Evolutionary conservation across 2,113 vertebrate genomes (phyloP).

Genomic region (Dicentrarchus labrax): DNA sequence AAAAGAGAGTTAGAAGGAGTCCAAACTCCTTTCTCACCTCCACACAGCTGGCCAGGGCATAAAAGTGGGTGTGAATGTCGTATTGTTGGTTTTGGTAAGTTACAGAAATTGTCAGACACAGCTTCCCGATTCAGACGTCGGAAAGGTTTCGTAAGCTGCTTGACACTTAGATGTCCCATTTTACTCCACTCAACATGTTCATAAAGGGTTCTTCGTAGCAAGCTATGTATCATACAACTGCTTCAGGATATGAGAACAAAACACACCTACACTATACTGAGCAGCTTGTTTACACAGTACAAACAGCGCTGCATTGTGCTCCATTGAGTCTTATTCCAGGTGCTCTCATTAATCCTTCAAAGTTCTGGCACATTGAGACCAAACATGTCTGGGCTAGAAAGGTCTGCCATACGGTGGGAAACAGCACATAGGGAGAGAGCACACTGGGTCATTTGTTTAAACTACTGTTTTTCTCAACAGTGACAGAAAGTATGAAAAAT

Average conservation of each 20-base stretch:
- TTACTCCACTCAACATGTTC: background rate
- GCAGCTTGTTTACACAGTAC: conserved; percentile 50
- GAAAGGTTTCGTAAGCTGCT: background rate
- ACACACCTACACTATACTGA: conserved; percentile 6
- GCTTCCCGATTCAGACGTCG: background rate
- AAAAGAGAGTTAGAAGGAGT: background rate
- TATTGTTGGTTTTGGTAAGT: background rate
- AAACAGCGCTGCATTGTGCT: conserved; percentile 61
- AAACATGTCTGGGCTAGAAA: conserved; percentile 53
- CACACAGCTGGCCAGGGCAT: background rate
- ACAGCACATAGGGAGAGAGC: conserved; percentile 10
- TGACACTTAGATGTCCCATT: background rate
- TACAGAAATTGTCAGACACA: background rate
- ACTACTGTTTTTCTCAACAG: background rate
- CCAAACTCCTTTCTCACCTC: too few relatives aligned
- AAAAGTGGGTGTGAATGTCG: background rate
- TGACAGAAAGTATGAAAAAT: conserved; percentile 39
- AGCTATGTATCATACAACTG: conserved; percentile 22
- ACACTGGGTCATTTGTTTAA: conserved; percentile 62
- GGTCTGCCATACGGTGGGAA: conserved; percentile 29
- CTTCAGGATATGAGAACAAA: conserved; percentile 40
- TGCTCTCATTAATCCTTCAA: conserved; percentile 70
- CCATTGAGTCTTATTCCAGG: conserved; percentile 57
- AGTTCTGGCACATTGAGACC: conserved; percentile 47
- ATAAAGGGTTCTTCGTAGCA: background rate